Evolutionary conservation across 1,140 invertebrate genomes (phyloP).

Genomic region (Lepidurus apus): DNA sequence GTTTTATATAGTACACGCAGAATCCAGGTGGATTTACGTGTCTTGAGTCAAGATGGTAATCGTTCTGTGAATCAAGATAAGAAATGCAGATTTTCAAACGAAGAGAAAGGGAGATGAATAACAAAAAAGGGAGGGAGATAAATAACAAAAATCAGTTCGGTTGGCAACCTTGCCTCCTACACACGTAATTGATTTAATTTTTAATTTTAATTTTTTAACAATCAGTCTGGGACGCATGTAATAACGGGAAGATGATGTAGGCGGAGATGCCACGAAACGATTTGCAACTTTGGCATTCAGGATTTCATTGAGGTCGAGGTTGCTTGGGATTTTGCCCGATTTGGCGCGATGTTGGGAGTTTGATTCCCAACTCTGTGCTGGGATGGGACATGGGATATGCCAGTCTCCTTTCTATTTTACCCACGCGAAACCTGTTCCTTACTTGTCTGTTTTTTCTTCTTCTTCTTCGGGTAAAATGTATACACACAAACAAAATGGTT

Average conservation of each 20-base stretch:
- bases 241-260: not conserved
- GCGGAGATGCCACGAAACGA: not conserved
- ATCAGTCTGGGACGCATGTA: no score
- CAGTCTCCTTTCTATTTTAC: not conserved
- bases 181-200: no score
- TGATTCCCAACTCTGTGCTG: not conserved
- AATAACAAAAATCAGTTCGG: no score
- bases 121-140: no score
- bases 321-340: not conserved
- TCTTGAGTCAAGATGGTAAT: no score
- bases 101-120: no score
- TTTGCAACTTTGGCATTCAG: not conserved
- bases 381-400: not conserved
- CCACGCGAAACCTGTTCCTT: not conserved
- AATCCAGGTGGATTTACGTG: no score
- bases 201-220: no score
- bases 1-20: no score
- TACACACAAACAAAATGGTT: not conserved
- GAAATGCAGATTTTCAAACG: no score
- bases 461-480: not conserved
- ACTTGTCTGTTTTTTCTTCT: not conserved
- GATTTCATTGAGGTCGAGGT: conserved; percentile 3
- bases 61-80: no score
- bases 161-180: no score
- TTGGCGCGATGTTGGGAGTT: not conserved